A percentile compares a stretch with the other conserved stretches of the same genome.
Conservation (phyloP, 1,140 invertebrate species). For the Dendrolimus punctatus region DNA sequence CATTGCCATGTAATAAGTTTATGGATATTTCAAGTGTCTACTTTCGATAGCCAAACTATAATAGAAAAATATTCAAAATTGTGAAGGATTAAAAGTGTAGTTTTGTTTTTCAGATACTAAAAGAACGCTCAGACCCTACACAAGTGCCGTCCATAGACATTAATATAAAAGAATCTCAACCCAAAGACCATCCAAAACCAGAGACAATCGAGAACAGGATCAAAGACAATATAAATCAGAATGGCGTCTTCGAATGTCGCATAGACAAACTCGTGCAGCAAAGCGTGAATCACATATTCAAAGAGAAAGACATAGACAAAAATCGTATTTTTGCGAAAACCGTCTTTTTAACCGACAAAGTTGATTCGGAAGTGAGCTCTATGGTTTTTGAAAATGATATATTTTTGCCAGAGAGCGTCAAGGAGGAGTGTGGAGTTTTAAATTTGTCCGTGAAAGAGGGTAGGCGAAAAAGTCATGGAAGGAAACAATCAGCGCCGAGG, state of each 20-base stretch:
- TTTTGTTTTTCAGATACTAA: slow-evolving; percentile 35
- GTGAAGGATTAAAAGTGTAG: neutral
- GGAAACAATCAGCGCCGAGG: slow-evolving; percentile 51
- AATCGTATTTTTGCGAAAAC: slow-evolving; percentile 52
- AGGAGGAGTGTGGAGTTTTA: slow-evolving; percentile 31
- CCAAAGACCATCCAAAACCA: neutral
- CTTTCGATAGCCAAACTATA: too few species aligned
- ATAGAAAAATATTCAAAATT: too few species aligned
- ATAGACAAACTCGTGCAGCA: slow-evolving; percentile 54
- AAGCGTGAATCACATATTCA: slow-evolving; percentile 55
- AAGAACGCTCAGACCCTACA: slow-evolving; percentile 35
- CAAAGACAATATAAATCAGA: slow-evolving; percentile 4
- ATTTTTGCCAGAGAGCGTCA: slow-evolving; percentile 3
- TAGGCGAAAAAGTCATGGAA: slow-evolving; percentile 39
- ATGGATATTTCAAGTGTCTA: too few species aligned
- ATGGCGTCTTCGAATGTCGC: slow-evolving; percentile 44
- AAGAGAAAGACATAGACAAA: slow-evolving; percentile 24
- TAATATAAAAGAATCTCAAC: slow-evolving; percentile 27
- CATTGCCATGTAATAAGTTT: too few species aligned
- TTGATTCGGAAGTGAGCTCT: slow-evolving; percentile 10
- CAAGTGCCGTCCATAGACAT: slow-evolving; percentile 39
- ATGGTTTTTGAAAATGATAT: slow-evolving; percentile 12
- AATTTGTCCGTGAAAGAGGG: slow-evolving; percentile 51
- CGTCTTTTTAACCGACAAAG: slow-evolving; percentile 36
- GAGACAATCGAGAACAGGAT: slow-evolving; percentile 12